Evolutionary conservation across 2,797 vertebrate genomes (phyloP), one percentile per base, ranked within the genome.

Genomic region (Etheostoma nigrum): DNA sequence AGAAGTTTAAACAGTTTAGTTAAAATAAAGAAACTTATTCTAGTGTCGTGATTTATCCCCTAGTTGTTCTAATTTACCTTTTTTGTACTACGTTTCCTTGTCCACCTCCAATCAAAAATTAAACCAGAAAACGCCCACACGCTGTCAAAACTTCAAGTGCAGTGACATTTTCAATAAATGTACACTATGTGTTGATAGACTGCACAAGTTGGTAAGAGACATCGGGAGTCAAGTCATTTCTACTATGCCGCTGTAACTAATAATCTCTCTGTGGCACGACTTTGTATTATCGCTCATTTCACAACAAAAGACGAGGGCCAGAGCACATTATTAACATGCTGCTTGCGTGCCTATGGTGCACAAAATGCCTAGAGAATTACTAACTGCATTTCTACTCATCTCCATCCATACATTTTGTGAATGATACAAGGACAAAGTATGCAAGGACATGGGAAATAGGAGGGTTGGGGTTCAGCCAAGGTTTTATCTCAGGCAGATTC

Each of bases 371-470:
- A 10, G 60, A 76, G 83, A 86, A 78, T 77, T 72, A 55, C 54
- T 66, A 63, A 44, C 68, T 74, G 65, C 45, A 67, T 42, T 49
- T 69, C 69, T 44, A 55, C 84, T 68, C 68, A 67, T 79, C 60
- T 78, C 76, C 76, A 72, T 45, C 80, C 63, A 87, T 88, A 84
- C 69, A 78, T 88, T 85, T 64, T 80, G 74, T 77, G 74, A 78
- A 67, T 78, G 74, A 84, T 76, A 80, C 79, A 90, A 90, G 86
- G 89, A 88, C 84, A 82, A 42, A 74, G 74, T 67, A 67, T 69
- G 74, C 81, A 90, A 91, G 87, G 88, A 84, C 87, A 82, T 53
- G 47, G 67, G 78, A 79, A 81, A 90, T 74, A 83, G 84, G 59
- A 68, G 63, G 58, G 65, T 33, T 85, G 80, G 53, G 82, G 83